Conservation (phyloP, 2,113 vertebrate species). For the Mixornis gularis region DNA sequence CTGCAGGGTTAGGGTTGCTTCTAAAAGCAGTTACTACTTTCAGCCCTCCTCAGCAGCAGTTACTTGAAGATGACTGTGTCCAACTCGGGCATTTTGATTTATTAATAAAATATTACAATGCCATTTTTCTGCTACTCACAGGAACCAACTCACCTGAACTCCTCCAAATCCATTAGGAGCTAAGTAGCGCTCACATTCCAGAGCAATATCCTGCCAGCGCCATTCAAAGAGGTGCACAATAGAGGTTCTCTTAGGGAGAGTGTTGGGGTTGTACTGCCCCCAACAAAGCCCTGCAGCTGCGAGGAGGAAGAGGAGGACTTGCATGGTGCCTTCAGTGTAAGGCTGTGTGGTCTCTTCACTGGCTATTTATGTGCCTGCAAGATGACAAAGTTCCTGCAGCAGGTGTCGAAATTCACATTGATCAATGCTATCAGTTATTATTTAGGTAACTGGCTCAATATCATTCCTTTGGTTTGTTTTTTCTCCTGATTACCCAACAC, state of each 20-base stretch:
- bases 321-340: constrained; percentile 69
- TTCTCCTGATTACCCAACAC: background rate
- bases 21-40: background rate
- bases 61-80: background rate
- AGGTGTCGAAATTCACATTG: constrained; percentile 16
- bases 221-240: constrained; percentile 92
- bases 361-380: constrained; percentile 52
- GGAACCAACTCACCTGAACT: constrained; percentile 84
- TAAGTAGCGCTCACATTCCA: constrained; percentile 87
- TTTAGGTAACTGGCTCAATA: background rate
- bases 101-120: background rate
- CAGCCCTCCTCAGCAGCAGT: background rate
- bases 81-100: background rate
- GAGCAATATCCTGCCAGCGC: constrained; percentile 88
- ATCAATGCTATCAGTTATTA: background rate
- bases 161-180: constrained; percentile 86
- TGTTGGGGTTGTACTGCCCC: constrained; percentile 77
- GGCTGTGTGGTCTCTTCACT: background rate
- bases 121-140: background rate
- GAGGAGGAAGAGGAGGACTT: constrained; percentile 71
- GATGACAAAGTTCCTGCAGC: background rate
- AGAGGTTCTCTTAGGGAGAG: constrained; percentile 65
- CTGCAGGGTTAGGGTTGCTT: background rate
- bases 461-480: background rate
- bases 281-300: constrained; percentile 63